Conservation (phyloP, 2,888 invertebrate species). For the Calameuta filiformis region DNA sequence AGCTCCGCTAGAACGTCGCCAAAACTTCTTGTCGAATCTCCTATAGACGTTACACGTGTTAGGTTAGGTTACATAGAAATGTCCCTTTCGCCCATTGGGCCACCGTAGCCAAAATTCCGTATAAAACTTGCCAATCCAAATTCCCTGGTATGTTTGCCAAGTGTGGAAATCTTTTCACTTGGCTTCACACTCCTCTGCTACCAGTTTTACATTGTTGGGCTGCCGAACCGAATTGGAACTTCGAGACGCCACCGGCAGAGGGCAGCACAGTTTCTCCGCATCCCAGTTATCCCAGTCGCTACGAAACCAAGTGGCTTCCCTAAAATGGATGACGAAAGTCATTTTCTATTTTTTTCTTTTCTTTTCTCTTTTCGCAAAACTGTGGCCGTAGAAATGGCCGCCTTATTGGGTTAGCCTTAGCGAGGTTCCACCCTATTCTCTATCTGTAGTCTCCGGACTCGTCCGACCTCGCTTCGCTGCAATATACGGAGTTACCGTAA, state of each 20-base stretch:
- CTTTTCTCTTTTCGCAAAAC: constrained; percentile 11
- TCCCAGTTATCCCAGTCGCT: background rate
- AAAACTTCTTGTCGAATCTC: background rate
- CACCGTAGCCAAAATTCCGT: background rate
- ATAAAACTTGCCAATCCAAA: background rate
- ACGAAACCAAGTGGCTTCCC: background rate
- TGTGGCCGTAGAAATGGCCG: constrained; percentile 35
- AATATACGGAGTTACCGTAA: constrained; percentile 35
- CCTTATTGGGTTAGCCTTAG: constrained; percentile 55
- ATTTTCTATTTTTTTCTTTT: constrained; percentile 4
- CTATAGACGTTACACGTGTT: background rate
- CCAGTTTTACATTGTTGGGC: background rate
- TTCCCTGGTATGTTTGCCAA: background rate
- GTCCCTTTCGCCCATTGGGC: background rate
- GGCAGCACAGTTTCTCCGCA: background rate
- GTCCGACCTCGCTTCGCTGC: background rate
- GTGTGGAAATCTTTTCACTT: background rate
- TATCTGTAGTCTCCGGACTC: constrained; percentile 12
- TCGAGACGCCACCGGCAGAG: background rate
- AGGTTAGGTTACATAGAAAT: background rate
- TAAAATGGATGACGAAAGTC: background rate
- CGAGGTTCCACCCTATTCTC: constrained; percentile 9
- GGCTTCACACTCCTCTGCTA: background rate
- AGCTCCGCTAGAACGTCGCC: background rate
- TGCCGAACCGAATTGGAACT: background rate